Conservation (phyloP, 1,140 invertebrate species). For the Ganaspis sp. region DNA sequence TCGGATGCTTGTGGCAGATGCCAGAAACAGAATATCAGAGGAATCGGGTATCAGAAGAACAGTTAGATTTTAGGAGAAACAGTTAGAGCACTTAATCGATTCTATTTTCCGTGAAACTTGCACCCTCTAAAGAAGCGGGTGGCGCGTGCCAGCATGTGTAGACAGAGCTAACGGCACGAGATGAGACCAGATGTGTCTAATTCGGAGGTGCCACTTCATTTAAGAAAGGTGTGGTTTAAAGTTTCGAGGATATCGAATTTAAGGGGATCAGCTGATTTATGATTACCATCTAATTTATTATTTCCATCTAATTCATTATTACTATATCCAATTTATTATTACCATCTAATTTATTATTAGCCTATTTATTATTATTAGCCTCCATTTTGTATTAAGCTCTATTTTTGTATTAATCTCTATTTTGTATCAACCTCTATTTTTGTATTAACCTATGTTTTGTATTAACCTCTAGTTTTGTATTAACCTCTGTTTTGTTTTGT, state of each 20-base stretch:
- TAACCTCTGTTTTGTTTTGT: no score
- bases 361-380: no score
- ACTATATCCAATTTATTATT: no score
- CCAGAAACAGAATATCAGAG: constrained; percentile 50
- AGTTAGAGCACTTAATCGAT: constrained; percentile 25
- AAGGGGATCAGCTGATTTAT: not conserved
- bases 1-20: constrained; percentile 39
- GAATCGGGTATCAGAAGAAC: constrained; percentile 34
- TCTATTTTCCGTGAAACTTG: constrained; percentile 7
- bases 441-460: no score
- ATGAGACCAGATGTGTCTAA: constrained; percentile 12
- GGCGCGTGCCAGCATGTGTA: not conserved
- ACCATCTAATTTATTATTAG: no score
- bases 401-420: no score
- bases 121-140: not conserved
- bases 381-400: no score
- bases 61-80: constrained; percentile 30
- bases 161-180: constrained; percentile 24
- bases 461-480: no score
- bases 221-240: not conserved
- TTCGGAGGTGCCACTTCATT: constrained; percentile 1
- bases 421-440: no score
- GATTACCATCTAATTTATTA: not conserved
- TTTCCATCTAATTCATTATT: no score
- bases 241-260: not conserved